Evolutionary conservation across 2,888 invertebrate genomes (phyloP).

Genomic region (Cataglyphis cursor): DNA sequence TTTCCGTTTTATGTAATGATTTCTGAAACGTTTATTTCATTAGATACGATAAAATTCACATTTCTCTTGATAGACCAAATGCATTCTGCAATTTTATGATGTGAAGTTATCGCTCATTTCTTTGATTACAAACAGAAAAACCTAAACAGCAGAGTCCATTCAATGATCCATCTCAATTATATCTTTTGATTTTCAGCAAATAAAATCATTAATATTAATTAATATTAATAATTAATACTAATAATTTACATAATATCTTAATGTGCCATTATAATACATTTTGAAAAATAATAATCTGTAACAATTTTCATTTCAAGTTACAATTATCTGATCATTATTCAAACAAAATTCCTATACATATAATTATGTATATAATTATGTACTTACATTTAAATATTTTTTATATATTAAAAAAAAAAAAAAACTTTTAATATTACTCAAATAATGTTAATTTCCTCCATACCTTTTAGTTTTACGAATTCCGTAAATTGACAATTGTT

Average conservation of each 20-base stretch:
- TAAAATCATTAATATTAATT: background rate
- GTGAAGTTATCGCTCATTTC: background rate
- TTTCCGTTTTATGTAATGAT: background rate
- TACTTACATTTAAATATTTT: background rate
- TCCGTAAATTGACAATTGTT: background rate
- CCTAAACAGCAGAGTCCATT: background rate
- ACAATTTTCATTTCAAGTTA: background rate
- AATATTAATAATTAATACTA: background rate
- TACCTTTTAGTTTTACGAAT: background rate
- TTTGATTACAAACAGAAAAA: background rate
- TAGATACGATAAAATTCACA: background rate
- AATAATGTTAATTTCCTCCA: constrained; percentile 5
- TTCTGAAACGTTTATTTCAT: background rate
- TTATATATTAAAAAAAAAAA: background rate
- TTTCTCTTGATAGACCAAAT: background rate
- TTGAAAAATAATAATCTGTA: background rate
- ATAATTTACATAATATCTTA: background rate
- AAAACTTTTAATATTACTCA: background rate
- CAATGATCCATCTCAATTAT: background rate
- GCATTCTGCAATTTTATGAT: background rate
- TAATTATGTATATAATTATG: background rate
- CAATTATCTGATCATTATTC: background rate
- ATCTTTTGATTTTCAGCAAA: background rate
- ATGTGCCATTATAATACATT: background rate
- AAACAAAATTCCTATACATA: background rate